Evolutionary conservation across 2,113 vertebrate genomes (phyloP).

Genomic region (Eptesicus fuscus): DNA sequence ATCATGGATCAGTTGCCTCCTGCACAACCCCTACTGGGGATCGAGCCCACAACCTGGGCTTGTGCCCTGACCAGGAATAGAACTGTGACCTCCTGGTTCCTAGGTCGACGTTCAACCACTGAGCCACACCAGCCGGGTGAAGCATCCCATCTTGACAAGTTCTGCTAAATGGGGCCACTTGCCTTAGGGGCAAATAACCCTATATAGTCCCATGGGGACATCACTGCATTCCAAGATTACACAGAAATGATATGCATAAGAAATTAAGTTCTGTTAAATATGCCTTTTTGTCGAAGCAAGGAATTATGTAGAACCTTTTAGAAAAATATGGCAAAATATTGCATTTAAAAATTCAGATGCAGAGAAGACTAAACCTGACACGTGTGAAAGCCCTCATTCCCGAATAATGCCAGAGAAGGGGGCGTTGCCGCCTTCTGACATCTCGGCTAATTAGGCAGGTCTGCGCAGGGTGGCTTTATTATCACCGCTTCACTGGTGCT

Average conservation of each 20-base stretch:
- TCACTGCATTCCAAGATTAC: not conserved
- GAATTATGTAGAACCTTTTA: not conserved
- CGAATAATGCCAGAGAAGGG: not conserved
- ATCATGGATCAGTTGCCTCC: no score
- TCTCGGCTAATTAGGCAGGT: conserved; percentile 56
- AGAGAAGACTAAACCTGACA: not conserved
- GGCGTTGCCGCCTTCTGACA: not conserved
- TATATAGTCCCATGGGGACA: not conserved
- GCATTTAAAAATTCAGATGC: not conserved
- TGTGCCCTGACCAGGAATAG: no score
- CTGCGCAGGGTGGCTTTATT: conserved; percentile 46
- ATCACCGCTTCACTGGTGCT: conserved; percentile 55
- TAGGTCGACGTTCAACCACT: no score
- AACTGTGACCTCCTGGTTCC: no score
- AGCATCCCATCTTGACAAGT: not conserved
- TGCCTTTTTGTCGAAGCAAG: conserved; percentile 5
- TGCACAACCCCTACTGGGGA: no score
- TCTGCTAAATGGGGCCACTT: not conserved
- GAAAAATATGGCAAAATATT: not conserved
- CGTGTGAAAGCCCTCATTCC: not conserved
- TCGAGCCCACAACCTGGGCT: no score
- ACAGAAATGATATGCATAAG: not conserved
- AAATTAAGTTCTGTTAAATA: not conserved
- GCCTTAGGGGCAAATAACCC: not conserved
- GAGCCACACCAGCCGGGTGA: no score